Conservation (phyloP, 2,113 vertebrate species). For the Pituophis catenifer region DNA sequence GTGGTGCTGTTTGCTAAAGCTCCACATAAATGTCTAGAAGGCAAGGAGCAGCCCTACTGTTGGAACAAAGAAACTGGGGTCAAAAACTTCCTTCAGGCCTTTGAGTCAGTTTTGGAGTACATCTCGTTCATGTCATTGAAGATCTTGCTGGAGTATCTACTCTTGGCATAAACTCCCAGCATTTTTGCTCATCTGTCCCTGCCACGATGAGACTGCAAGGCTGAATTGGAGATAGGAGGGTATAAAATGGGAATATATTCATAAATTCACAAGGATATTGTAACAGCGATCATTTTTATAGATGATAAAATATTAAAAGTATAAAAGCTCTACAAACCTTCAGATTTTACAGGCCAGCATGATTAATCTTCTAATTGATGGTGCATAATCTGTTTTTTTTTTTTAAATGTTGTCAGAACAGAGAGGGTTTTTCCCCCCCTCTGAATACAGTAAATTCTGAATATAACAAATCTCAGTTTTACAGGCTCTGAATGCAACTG, state of each 20-base stretch:
- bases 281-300: background rate
- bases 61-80: background rate
- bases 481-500: background rate
- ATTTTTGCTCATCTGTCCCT: background rate
- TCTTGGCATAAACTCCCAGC: background rate
- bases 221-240: background rate
- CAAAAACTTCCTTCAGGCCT: background rate
- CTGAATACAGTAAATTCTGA: background rate
- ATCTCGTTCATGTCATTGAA: background rate
- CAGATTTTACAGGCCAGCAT: background rate
- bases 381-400: background rate
- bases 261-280: background rate
- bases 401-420: background rate
- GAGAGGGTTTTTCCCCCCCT: background rate
- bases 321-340: background rate
- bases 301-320: background rate
- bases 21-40: background rate
- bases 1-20: background rate
- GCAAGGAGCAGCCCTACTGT: background rate
- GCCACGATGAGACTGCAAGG: background rate
- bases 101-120: background rate
- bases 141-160: background rate
- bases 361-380: background rate
- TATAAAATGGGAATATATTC: background rate
- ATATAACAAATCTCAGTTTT: background rate